Conservation (phyloP, 2,888 invertebrate genomes). For the Zygogramma bicolorata region DNA sequence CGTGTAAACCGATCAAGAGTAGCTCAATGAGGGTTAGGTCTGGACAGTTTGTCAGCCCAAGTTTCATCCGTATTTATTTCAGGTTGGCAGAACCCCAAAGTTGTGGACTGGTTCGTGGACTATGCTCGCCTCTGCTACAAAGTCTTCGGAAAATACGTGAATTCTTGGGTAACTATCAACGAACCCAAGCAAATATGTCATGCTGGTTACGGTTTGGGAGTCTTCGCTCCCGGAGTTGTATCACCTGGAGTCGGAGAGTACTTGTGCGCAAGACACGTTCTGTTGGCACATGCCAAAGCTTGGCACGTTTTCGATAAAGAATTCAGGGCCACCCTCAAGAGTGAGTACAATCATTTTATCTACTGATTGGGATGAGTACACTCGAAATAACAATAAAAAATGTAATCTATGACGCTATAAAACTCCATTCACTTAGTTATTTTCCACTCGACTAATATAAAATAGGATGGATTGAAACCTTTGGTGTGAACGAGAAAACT, state of each 20-base stretch:
- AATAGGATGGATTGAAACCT: too few species aligned
- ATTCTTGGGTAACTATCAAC: constrained; percentile 70
- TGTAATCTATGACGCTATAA: too few species aligned
- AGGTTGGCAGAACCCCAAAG: constrained; percentile 68
- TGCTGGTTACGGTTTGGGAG: constrained; percentile 55
- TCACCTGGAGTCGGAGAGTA: constrained; percentile 72
- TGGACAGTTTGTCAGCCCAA: too few species aligned
- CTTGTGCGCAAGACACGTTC: constrained; percentile 73
- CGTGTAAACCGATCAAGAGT: too few species aligned
- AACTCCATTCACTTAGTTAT: too few species aligned
- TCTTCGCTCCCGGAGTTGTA: constrained; percentile 59
- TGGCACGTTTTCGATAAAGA: constrained; percentile 74
- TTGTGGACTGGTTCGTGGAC: constrained; percentile 70
- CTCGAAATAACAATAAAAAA: too few species aligned
- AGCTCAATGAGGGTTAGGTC: too few species aligned
- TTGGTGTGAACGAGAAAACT: too few species aligned
- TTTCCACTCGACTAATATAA: too few species aligned
- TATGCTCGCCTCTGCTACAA: constrained; percentile 67
- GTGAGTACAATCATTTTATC: constrained; percentile 61
- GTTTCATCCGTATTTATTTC: too few species aligned
- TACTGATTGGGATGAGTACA: too few species aligned
- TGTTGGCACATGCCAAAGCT: constrained; percentile 77
- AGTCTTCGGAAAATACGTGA: constrained; percentile 54
- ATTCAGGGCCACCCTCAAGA: constrained; percentile 71
- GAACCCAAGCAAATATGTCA: constrained; percentile 64